These are phyloP conservation scores for Lates japonicus DNA, from an alignment of 2,797 vertebrate species.

Conservation along the genomic window DNA sequence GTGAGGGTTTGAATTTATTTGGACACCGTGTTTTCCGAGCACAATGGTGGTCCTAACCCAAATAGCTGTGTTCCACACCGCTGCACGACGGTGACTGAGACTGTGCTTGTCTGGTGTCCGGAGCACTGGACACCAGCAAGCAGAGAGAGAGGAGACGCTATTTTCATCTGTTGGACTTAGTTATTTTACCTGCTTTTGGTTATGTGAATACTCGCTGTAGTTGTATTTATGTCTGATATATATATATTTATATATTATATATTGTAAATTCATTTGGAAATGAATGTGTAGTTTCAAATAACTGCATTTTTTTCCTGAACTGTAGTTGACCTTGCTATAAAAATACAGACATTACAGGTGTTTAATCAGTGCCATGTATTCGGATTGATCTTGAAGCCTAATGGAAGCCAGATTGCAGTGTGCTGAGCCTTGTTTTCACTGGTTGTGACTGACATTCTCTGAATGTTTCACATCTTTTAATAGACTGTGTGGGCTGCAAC, in stretches of 20 bases:
- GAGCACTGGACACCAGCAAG: conserved; percentile 19
- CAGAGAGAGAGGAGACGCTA: conserved; percentile 1
- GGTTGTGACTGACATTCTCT: conserved; percentile 77
- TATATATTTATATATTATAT: conserved; percentile 5
- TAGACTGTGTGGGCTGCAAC: conserved; percentile 71
- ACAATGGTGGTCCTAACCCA: conserved; percentile 68
- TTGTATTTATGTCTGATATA: conserved; percentile 38
- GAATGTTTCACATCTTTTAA: conserved; percentile 85
- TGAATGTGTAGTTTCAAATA: background rate
- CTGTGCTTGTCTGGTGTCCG: conserved; percentile 19
- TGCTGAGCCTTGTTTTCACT: conserved; percentile 63
- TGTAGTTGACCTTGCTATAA: conserved; percentile 38
- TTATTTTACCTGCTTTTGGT: conserved; percentile 20
- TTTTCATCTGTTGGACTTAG: conserved; percentile 4
- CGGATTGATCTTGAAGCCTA: conserved; percentile 49
- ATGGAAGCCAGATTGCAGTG: conserved; percentile 48
- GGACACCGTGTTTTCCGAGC: conserved; percentile 47
- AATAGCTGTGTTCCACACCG: conserved; percentile 39
- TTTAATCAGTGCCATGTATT: conserved; percentile 46
- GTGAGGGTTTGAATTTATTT: conserved; percentile 14
- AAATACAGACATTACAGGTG: conserved; percentile 52
- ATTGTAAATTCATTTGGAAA: no score
- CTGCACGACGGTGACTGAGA: conserved; percentile 46
- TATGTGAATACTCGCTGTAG: conserved; percentile 33
- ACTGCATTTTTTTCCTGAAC: background rate